These are phyloP conservation scores for Physella acuta DNA, from an alignment of 1,140 invertebrate species.

Conservation along the genomic window DNA sequence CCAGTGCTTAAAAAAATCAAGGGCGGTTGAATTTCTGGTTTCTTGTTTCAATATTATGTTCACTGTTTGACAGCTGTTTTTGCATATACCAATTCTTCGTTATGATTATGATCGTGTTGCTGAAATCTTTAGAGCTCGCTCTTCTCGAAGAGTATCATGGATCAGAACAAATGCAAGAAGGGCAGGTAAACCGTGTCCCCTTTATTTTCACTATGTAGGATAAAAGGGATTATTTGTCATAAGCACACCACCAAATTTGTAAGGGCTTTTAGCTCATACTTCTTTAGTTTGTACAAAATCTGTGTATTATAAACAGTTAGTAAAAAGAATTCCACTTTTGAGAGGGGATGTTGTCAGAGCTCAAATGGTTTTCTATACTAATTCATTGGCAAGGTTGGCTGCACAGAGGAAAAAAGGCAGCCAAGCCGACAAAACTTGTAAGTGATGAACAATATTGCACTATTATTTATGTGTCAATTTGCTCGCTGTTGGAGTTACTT, in stretches of 20 bases:
- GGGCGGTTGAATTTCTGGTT: no score
- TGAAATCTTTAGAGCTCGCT: constrained; percentile 16
- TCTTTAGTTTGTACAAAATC: background rate
- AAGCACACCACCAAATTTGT: background rate
- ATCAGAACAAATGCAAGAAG: constrained; percentile 9
- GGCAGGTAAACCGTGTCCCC: constrained; percentile 7
- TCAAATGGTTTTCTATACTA: constrained; percentile 7
- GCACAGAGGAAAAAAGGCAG: constrained; percentile 3
- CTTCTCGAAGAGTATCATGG: constrained; percentile 15
- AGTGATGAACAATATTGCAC: no score
- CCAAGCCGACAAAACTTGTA: background rate
- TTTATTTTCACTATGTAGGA: background rate
- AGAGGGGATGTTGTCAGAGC: background rate
- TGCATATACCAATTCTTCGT: constrained; percentile 6
- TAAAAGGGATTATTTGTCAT: background rate
- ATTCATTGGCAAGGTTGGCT: constrained; percentile 11
- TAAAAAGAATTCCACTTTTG: constrained; percentile 15
- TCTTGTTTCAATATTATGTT: no score
- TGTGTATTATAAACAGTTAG: background rate
- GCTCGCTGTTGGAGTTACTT: no score
- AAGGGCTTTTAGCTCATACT: background rate
- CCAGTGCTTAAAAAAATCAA: no score
- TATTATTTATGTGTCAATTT: no score
- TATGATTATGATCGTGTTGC: constrained; percentile 7
- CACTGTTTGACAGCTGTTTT: constrained; percentile 9